Conservation (phyloP, 2,113 vertebrate species). For the Sebastes fasciatus region DNA sequence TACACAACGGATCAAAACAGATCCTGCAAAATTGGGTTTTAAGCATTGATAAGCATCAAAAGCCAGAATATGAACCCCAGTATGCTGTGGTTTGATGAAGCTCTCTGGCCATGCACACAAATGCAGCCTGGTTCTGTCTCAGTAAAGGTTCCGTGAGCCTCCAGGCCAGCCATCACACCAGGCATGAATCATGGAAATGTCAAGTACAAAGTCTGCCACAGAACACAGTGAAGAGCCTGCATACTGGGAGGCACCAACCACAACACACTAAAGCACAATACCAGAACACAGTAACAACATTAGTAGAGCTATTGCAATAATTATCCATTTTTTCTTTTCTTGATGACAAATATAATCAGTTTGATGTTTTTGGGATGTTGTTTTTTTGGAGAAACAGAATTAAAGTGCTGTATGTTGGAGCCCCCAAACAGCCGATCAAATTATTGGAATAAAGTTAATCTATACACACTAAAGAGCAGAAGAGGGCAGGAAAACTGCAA, state of each 20-base stretch:
- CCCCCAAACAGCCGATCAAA: background rate
- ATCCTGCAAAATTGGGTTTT: slow-evolving; percentile 5
- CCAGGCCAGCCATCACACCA: slow-evolving; percentile 79
- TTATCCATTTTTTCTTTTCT: background rate
- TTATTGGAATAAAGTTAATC: background rate
- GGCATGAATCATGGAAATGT: slow-evolving; percentile 83
- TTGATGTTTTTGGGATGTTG: background rate
- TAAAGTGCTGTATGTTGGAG: background rate
- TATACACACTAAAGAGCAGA: background rate
- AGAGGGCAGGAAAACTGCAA: background rate
- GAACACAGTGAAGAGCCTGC: slow-evolving; percentile 55
- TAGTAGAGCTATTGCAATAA: background rate
- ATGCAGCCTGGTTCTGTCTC: slow-evolving; percentile 69
- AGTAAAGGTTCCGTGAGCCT: slow-evolving; percentile 80
- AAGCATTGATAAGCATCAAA: slow-evolving; percentile 24
- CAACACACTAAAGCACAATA: slow-evolving; percentile 11
- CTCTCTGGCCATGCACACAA: slow-evolving; percentile 52
- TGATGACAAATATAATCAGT: background rate
- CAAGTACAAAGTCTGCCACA: slow-evolving; percentile 78
- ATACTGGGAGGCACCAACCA: slow-evolving; percentile 17
- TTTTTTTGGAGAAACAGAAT: background rate
- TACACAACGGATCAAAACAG: slow-evolving; percentile 10
- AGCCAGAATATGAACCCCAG: slow-evolving; percentile 5
- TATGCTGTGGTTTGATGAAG: slow-evolving; percentile 18
- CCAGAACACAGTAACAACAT: slow-evolving; percentile 16